Base-by-base conservation (phyloP, 2,888 invertebrate species). In the Saturnia japonica region DNA sequence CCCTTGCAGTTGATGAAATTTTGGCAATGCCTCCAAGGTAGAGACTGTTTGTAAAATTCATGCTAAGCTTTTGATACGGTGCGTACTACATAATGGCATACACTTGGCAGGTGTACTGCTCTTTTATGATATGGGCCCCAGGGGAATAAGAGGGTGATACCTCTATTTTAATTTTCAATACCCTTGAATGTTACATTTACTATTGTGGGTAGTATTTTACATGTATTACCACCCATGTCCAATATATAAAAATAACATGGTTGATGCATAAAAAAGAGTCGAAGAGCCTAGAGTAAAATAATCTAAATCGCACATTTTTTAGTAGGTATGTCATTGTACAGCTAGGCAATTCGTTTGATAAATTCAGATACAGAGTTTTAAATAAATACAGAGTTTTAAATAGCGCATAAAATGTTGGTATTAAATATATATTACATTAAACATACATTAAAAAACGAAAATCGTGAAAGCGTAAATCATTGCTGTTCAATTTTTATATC, bases 1-100 rank as follows among this genome's bases (percentile, higher is more conserved):
- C 78, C 84, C 80, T 77, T 80, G 80, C 80, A 82, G 85, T 85
- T 91, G 88, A 91, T 91, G 89, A 91, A 91, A 93, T 92, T 91
- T 90, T 74, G 85, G 82, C 79, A 78, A 85, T 85, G 85, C 85
- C 85, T 88, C 79, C 78, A 81, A 87, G 85, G 84, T 84, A 85
- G 79, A 79, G 82, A 80, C 82, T 86, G 77, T 78, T 78, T 79
- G 83, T 81, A 86, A 88, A 88, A 88, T 88, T 86, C 85, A 85
- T 85, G 82, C 79, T 85, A 85, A 87, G 87, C 83, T 85, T 86
- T 85, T 85, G 87, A 86, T 85, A 82, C 80, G 78, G 84, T 81
- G 79, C 76, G 84, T 81, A 79, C 74, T 81, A 77, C 76, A 76
- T 85, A 76, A 77, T 79, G 19, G 57, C 19, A 28, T 57, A 60